These are phyloP conservation scores for Mola mola DNA, from an alignment of 2,113 vertebrate species.

Conservation along the genomic window DNA sequence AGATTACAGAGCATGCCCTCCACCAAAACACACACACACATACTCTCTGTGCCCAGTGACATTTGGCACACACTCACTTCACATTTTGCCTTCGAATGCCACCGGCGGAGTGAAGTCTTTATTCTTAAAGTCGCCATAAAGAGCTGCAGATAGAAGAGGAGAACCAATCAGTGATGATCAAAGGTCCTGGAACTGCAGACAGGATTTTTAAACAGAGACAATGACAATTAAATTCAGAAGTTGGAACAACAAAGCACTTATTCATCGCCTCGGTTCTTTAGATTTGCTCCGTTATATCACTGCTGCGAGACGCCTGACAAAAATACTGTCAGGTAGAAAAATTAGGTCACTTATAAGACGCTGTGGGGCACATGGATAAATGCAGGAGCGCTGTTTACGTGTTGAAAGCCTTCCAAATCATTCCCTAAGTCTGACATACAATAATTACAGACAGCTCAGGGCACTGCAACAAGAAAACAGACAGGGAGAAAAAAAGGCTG, in stretches of 20 bases:
- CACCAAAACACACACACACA: slow-evolving; percentile 36
- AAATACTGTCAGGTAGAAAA: slow-evolving; percentile 18
- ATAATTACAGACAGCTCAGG: slow-evolving; percentile 9
- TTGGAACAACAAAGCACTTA: slow-evolving; percentile 31
- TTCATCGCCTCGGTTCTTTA: slow-evolving; percentile 14
- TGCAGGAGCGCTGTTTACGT: background rate
- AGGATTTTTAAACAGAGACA: slow-evolving; percentile 31
- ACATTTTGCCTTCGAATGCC: slow-evolving; percentile 40
- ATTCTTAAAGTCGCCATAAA: slow-evolving; percentile 16
- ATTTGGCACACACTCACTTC: slow-evolving; percentile 39
- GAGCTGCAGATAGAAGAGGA: slow-evolving; percentile 22
- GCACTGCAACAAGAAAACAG: background rate
- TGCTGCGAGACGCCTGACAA: slow-evolving; percentile 20
- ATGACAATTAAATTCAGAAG: slow-evolving; percentile 33
- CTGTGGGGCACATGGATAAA: slow-evolving; percentile 3
- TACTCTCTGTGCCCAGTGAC: slow-evolving; percentile 15
- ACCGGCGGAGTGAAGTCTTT: slow-evolving; percentile 14
- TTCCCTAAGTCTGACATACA: background rate
- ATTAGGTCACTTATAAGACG: slow-evolving; percentile 19
- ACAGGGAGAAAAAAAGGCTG: background rate
- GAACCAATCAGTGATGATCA: slow-evolving; percentile 47
- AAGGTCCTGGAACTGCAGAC: slow-evolving; percentile 27
- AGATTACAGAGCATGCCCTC: slow-evolving; percentile 46
- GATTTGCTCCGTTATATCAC: slow-evolving; percentile 22
- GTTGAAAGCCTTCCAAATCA: background rate